phyloP scores from a whole-genome alignment of 2,113 vertebrate genomes.

The Barbus barbus region DNA sequence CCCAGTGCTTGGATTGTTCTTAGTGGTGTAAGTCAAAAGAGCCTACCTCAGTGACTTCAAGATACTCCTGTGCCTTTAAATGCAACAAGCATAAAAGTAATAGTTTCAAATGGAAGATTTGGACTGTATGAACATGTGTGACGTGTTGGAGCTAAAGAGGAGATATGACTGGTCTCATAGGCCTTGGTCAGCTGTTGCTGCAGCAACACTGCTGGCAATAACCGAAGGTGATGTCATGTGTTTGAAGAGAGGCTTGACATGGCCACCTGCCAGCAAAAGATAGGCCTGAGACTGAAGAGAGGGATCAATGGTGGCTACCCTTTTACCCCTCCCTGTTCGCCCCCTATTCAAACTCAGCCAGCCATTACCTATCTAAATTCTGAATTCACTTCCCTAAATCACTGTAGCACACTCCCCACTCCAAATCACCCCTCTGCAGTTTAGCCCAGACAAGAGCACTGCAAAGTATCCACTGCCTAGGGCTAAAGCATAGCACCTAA shows the following conservation, averaged over 20 bases:
- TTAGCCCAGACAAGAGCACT: background rate
- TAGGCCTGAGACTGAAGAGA: background rate
- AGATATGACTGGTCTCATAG: conserved; percentile 42
- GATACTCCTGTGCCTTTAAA: background rate
- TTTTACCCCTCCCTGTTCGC: conserved; percentile 10
- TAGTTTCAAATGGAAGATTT: background rate
- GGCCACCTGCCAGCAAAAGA: conserved; percentile 43
- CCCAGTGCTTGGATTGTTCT: background rate
- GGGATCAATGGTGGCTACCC: conserved; percentile 39
- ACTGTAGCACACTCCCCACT: background rate
- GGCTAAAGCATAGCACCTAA: conserved; percentile 15
- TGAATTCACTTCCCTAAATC: conserved; percentile 28
- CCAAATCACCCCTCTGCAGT: conserved; percentile 3
- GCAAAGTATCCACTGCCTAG: conserved; percentile 2
- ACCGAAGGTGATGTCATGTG: conserved; percentile 51
- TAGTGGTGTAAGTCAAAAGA: background rate
- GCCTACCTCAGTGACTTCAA: background rate
- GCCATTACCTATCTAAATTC: conserved; percentile 49
- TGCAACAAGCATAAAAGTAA: background rate
- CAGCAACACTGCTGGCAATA: background rate
- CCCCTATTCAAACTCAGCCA: conserved; percentile 40
- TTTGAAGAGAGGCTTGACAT: conserved; percentile 41
- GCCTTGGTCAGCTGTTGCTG: conserved; percentile 24
- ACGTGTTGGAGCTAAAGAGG: background rate
- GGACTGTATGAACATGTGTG: background rate